phyloP scores from a whole-genome alignment of 2,113 vertebrate species.

The Cyprinodon variegatus region DNA sequence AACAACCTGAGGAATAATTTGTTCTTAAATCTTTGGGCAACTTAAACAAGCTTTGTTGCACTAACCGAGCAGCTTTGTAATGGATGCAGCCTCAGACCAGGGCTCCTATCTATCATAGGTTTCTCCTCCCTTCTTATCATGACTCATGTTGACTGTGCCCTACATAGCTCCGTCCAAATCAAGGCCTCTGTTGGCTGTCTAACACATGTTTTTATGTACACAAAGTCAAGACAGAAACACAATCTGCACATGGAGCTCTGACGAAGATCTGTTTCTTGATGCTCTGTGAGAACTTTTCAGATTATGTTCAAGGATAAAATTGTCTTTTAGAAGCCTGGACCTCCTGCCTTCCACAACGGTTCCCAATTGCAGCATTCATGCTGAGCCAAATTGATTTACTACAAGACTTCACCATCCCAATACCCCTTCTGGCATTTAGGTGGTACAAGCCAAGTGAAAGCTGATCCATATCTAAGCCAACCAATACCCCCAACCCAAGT shows the following conservation, averaged over 20 bases:
- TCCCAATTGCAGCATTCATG: slow-evolving; percentile 42
- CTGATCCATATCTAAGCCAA: slow-evolving; percentile 65
- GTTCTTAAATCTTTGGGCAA: slow-evolving; percentile 7
- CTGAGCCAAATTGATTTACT: slow-evolving; percentile 59
- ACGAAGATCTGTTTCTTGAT: slow-evolving; percentile 28
- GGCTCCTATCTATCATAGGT: slow-evolving; percentile 68
- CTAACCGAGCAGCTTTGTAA: slow-evolving; percentile 56
- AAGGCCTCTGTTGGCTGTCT: slow-evolving; percentile 25
- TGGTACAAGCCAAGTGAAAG: slow-evolving; percentile 63
- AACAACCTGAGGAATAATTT: slow-evolving; percentile 2
- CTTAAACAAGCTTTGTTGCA: slow-evolving; percentile 59
- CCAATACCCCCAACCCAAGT: slow-evolving; percentile 36
- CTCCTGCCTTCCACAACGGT: slow-evolving; percentile 12
- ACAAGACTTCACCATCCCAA: slow-evolving; percentile 26
- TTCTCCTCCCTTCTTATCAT: slow-evolving; percentile 56
- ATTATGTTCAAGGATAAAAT: slow-evolving; percentile 51
- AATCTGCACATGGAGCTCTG: slow-evolving; percentile 13
- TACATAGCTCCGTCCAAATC: slow-evolving; percentile 31
- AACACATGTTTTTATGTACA: slow-evolving; percentile 16
- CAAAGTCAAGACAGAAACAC: slow-evolving; percentile 4
- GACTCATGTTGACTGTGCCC: slow-evolving; percentile 46
- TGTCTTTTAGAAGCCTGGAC: slow-evolving; percentile 19
- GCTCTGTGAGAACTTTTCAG: slow-evolving; percentile 18
- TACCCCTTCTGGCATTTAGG: slow-evolving; percentile 51
- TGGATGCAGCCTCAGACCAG: slow-evolving; percentile 32